Base-by-base conservation (phyloP, 2,797 vertebrate species). In the Fistularia tabacaria region DNA sequence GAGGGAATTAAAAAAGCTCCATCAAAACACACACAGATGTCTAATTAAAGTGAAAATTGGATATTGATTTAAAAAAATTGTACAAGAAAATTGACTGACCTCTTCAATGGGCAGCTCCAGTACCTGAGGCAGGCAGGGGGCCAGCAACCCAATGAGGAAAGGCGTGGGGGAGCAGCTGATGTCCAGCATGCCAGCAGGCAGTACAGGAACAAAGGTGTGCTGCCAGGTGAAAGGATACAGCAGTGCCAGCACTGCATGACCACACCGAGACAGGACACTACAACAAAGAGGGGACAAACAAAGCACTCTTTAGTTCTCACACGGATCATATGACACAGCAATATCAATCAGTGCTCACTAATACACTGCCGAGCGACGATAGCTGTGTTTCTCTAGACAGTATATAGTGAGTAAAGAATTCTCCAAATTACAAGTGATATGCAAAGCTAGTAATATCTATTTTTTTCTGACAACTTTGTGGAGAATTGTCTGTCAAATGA, bases 201-300 rank as follows among this genome's bases (percentile, higher is more conserved):
- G 87, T 65, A 99, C 97, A 0, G 97, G 97, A 46, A 99, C 92
- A 43, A 98, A 98, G 12, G 96, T 99, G 73, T 99, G 97, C 79
- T 99, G 97, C 97, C 97, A 99, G 52, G 93, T 98, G 90, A 97
- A 98, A 0, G 95, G 95, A 66, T 98, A 98, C 6, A 98, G 89
- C 0, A 93, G 89, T 14, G 95, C 95, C 63, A 97, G 92, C 64
- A 88, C 93, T 0, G 96, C 94, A 8, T 96, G 94, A 66, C 92
- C 85, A 82, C 95, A 99, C 62, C 91, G 94, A 25, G 96, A 98
- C 78, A 97, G 82, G 43, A 93, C 93, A 68, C 96, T 97, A 79
- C 10, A 25, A 53, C 0, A 14, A 15, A 7, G 36, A 41, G 14
- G 38, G 4, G 14, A 42, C 37, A 8, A 15, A 50, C 13, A 49